These are phyloP conservation scores for Opisthograptis luteolata DNA, from an alignment of 2,888 invertebrate species.

Conservation along the genomic window DNA sequence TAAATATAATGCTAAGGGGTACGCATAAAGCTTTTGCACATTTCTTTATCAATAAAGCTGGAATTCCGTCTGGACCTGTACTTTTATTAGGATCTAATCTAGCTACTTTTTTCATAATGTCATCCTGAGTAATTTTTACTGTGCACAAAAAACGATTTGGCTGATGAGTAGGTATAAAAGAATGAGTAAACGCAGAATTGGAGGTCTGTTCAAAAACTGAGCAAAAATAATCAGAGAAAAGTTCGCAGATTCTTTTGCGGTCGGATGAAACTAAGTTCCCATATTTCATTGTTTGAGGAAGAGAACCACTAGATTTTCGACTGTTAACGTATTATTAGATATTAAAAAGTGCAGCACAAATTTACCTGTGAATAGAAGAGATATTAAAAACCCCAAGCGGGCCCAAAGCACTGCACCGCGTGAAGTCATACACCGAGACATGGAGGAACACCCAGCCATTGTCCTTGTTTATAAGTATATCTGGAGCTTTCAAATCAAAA, in stretches of 20 bases:
- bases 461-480: too few species aligned
- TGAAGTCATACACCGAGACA: too few species aligned
- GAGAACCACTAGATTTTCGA: not conserved
- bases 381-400: too few species aligned
- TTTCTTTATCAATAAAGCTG: conserved; percentile 6
- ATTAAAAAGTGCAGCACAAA: too few species aligned
- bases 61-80: conserved; percentile 12
- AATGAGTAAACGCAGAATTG: not conserved
- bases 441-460: too few species aligned
- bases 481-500: too few species aligned
- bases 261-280: not conserved
- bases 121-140: not conserved
- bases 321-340: conserved; percentile 6
- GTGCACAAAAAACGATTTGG: too few species aligned
- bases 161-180: not conserved
- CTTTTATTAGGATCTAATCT: conserved; percentile 9
- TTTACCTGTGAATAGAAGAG: too few species aligned
- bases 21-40: not conserved
- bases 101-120: not conserved
- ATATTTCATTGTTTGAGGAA: not conserved
- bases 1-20: conserved; percentile 20
- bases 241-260: not conserved
- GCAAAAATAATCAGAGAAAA: conserved; percentile 9
- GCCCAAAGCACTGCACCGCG: too few species aligned
- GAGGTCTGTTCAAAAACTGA: conserved; percentile 3